Base-by-base conservation (phyloP, 2,888 invertebrate species). In the Idaea straminata region DNA sequence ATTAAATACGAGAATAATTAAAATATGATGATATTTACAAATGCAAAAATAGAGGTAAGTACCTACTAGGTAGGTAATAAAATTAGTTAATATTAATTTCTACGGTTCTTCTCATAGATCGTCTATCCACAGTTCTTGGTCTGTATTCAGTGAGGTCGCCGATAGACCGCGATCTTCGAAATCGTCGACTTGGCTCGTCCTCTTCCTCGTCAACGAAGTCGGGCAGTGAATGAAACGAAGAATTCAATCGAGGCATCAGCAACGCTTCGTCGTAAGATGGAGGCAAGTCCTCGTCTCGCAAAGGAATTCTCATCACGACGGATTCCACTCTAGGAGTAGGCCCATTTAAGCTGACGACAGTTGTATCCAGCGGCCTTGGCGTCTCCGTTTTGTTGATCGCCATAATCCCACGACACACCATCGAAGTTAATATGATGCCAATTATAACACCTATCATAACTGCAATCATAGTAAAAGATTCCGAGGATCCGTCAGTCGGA, bases 251-350 rank as follows among this genome's bases (percentile, higher is more conserved):
- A 7, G 96, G 96, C 95, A 97, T 95, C 57, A 95, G 87, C 35
- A 97, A 85, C 0, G 97, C 97, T 81, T 96, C 97, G 66, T 95
- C 96, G 77, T 97, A 97, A 13, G 94, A 95, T 0, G 97, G 97
- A 58, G 96, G 95, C 1, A 86, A 77, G 70, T 92, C 92, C 61
- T 90, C 89, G 0, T 81, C 81, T 0, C 73, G 80, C 57, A 91
- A 66, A 13, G 91, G 90, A 58, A 91, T 80, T 63, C 92, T 77
- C 74, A 88, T 72, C 15, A 88, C 79, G 1, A 88, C 85, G 25
- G 87, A 77, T 34, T 92, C 91, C 5, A 74, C 78, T 62, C 86
- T 79, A 6, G 85, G 72, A 4, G 79, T 70, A 15, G 75, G 74
- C 5, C 85, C 85, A 64, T 88, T 87, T 71, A 81, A 77, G 75